Evolutionary conservation across 2,797 vertebrate species (phyloP).

Genomic region (Fistularia commersonii): DNA sequence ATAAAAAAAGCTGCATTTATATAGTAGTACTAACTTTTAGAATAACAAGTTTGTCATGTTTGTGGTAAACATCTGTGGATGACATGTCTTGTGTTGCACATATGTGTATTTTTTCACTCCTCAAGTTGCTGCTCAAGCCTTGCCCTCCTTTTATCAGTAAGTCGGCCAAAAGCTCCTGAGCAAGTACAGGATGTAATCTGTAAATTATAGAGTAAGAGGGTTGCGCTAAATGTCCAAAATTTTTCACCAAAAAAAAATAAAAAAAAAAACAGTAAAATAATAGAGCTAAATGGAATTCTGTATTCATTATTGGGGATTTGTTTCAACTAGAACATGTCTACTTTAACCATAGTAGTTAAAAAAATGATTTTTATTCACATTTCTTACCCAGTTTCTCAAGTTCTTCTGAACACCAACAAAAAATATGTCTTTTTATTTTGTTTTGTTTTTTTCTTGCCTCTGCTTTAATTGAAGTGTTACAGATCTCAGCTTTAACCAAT

Average conservation of each 20-base stretch:
- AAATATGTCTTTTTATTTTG: no score
- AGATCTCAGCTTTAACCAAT: neutral
- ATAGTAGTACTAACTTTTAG: neutral
- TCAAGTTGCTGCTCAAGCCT: slow-evolving; percentile 51
- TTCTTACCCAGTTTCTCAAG: neutral
- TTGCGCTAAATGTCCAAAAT: neutral
- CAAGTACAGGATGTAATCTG: neutral
- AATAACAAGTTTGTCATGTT: slow-evolving; percentile 29
- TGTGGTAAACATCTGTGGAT: slow-evolving; percentile 27
- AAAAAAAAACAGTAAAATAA: neutral
- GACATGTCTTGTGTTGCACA: slow-evolving; percentile 46
- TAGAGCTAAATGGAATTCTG: neutral
- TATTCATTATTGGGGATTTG: neutral
- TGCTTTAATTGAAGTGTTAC: slow-evolving; percentile 4
- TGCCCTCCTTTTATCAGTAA: slow-evolving; percentile 24
- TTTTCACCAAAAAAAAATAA: no score
- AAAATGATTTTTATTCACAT: neutral
- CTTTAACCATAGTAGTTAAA: neutral
- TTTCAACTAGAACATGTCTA: neutral
- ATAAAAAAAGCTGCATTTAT: slow-evolving; percentile 3
- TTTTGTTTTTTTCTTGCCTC: neutral
- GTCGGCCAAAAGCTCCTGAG: neutral
- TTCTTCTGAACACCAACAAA: neutral
- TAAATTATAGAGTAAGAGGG: neutral
- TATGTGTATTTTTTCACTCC: slow-evolving; percentile 44